Evolutionary conservation across 2,888 invertebrate genomes (phyloP), one percentile per base, ranked within the genome.

Genomic region (Drosophila greeni): DNA sequence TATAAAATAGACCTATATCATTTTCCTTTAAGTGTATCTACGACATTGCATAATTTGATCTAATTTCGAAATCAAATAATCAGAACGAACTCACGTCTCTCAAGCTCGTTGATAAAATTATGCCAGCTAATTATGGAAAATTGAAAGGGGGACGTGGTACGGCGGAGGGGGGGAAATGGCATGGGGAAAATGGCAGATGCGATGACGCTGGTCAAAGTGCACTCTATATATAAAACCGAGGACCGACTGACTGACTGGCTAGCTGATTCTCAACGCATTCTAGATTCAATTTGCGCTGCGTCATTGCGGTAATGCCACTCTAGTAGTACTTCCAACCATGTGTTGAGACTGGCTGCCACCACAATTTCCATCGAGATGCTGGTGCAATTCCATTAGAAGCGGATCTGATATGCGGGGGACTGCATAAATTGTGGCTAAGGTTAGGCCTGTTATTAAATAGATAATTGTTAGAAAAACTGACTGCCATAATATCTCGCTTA

Each of bases 21-120:
- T 45, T 43, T 45, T 29, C 9, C 16, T 20, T 29, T 14, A 2
- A 31, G 45, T 47, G 45, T 47, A 31, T 5, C 31, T n/a, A 18
- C 24, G 18, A 16, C 54, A 39, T 54, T 54, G 72, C 76, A 76
- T 72, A 72, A 76, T 64, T 76, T 67, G 52, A 69, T 67, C 69
- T 84, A 82, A 84, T 82, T 80, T 70, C 14, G 57, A 66, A 74
- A 66, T 64, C 66, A 82, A 79, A 76, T 70, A 72, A 58, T 37
- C 57, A 40, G 52, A 16, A 20, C 40, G 52, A 16, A 20, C 43
- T 37, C 51, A 52, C 58, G 37, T 24, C 45, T 47, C 45, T 40
- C 36, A 26, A 37, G 43, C 40, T n/a, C 45, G 60, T 43, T 42
- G 37, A 39, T 59, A 76, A 81, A 83, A 75, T 64, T 75, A 59